Percentiles rank a stretch among this genome's conserved stretches.
Conservation (phyloP, 2,888 invertebrate genomes). For the Omphaloscelis lunosa region DNA sequence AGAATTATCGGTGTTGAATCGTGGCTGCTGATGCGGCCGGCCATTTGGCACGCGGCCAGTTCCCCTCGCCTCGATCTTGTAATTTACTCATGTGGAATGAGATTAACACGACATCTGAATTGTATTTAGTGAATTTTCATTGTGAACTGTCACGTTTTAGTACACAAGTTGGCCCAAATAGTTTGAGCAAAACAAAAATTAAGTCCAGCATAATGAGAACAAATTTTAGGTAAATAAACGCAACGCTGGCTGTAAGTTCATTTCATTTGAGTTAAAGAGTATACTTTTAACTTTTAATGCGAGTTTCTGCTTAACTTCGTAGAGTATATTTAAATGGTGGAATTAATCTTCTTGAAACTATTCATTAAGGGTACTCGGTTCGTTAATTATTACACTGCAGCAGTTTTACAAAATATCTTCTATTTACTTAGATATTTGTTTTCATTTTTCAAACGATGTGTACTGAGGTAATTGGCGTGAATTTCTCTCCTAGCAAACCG, state of each 20-base stretch:
- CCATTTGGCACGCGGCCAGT: slow-evolving; percentile 85
- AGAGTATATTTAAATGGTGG: slow-evolving; percentile 55
- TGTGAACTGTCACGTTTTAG: slow-evolving; percentile 60
- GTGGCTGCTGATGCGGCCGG: slow-evolving; percentile 80
- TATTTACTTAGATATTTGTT: slow-evolving; percentile 29
- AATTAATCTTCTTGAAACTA: slow-evolving; percentile 61
- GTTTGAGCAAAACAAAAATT: slow-evolving; percentile 46
- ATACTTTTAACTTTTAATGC: slow-evolving; percentile 62
- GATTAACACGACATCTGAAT: slow-evolving; percentile 85
- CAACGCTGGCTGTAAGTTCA: slow-evolving; percentile 36
- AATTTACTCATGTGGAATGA: slow-evolving; percentile 85
- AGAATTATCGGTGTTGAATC: slow-evolving; percentile 82
- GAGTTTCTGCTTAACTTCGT: slow-evolving; percentile 60
- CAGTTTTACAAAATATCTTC: slow-evolving; percentile 31
- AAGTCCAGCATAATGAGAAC: slow-evolving; percentile 39
- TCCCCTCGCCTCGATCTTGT: slow-evolving; percentile 82
- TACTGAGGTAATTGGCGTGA: slow-evolving; percentile 8
- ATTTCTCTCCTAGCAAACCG: background rate
- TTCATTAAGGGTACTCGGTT: slow-evolving; percentile 50
- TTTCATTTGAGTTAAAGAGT: slow-evolving; percentile 57
- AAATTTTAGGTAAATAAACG: slow-evolving; percentile 53
- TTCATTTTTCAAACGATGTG: slow-evolving; percentile 11
- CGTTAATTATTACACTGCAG: slow-evolving; percentile 48
- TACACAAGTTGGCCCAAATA: slow-evolving; percentile 44
- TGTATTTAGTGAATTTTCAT: slow-evolving; percentile 81